phyloP scores from a whole-genome alignment of 2,113 vertebrate genomes.

The Oenanthe melanoleuca region DNA sequence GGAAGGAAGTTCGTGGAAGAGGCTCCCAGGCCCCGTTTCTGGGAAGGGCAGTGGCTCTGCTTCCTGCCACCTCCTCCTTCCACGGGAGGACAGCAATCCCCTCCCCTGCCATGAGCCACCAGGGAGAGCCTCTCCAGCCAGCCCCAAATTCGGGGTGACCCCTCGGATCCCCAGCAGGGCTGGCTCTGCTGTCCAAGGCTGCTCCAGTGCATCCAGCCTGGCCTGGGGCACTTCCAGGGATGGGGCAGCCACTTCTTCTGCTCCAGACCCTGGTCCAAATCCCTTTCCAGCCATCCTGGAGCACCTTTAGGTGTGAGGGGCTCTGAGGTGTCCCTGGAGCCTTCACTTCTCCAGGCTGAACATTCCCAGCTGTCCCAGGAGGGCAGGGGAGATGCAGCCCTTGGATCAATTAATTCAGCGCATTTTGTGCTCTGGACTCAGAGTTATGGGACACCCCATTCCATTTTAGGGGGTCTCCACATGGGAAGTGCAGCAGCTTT shows the following conservation, averaged over 20 bases:
- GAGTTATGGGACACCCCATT: rapidly evolving
- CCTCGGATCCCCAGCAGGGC: neutral
- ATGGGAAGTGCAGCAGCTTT: rapidly evolving
- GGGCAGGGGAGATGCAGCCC: neutral
- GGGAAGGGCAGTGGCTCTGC: rapidly evolving
- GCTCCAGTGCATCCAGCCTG: neutral
- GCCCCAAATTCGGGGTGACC: too few relatives aligned
- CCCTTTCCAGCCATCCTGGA: neutral
- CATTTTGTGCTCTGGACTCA: neutral
- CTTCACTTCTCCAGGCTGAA: neutral
- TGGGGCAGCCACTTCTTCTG: neutral
- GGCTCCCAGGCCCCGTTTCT: neutral
- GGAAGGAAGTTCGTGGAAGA: neutral
- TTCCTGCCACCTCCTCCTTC: neutral
- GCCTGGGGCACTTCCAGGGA: neutral
- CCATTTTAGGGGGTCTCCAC: neutral
- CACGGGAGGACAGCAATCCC: rapidly evolving
- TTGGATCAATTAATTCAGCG: neutral
- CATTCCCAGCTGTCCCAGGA: neutral
- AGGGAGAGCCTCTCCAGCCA: neutral
- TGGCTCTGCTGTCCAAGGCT: neutral
- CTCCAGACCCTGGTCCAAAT: neutral
- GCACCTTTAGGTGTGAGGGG: neutral
- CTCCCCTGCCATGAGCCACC: neutral
- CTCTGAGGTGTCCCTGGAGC: neutral